Evolutionary conservation across 2,113 vertebrate genomes (phyloP), one percentile per base, ranked within the genome.

Genomic region (Micromys minutus): DNA sequence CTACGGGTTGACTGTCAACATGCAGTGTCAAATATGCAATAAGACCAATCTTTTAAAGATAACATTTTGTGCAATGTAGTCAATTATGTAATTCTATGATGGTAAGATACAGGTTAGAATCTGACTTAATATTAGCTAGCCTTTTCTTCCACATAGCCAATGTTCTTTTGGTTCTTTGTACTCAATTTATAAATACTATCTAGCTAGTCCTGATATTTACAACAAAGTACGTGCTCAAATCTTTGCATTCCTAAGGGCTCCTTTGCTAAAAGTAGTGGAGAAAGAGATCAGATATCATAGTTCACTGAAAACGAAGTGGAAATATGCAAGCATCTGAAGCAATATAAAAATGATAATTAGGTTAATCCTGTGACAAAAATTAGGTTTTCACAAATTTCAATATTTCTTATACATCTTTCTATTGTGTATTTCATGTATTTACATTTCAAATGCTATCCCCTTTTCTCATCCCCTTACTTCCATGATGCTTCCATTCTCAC

Each of bases 171-270:
- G 9, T 94, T 65, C 13, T 67, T 89, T 55, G 0, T 57, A 90
- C 22, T 22, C 85, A 71, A 90, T 81, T 97, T 90, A 26, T 92
- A 96, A 84, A 79, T 95, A 85, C 71, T 79, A 84, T 95, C 42
- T 26, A 87, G 2, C 24, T 87, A 92, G 36, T 77, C 12, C 9
- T 94, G 91, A 75, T 90, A 80, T 77, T 95, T 71, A 95, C 34
- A 88, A 72, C 19, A 84, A 77, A 95, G 22, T 79, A 84, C 16
- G 2, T 89, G 31, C 17, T 45, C 52, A 63, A 31, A 6, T 59
- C n/a, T 86, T 87, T 87, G 39, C 29, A 93, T 92, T 94, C 75
- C 67, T 79, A 89, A 91, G 59, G 93, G 65, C 1, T 17, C 1
- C 71, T 93, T 81, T 76, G 59, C 34, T 34, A 61, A 11, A 95